These are phyloP conservation scores for Amiota mariae DNA, from an alignment of 2,888 invertebrate genomes.

Conservation along the genomic window DNA sequence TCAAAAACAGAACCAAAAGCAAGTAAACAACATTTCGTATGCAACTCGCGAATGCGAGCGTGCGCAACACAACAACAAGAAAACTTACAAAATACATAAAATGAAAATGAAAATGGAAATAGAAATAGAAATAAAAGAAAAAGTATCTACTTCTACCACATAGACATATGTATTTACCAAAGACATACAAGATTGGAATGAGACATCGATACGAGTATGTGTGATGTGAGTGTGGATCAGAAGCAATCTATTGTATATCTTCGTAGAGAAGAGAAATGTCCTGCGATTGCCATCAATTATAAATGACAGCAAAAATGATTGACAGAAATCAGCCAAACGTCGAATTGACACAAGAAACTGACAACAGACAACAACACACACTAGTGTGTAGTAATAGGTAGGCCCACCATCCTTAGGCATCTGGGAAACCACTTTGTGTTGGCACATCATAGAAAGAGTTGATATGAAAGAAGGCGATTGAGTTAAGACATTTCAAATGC, in stretches of 20 bases:
- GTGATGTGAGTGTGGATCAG: too few relatives aligned
- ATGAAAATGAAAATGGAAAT: slow-evolving; percentile 16
- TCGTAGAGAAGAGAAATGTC: background rate
- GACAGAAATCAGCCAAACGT: slow-evolving; percentile 15
- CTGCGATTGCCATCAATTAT: background rate
- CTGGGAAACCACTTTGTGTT: background rate
- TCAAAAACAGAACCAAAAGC: too few relatives aligned
- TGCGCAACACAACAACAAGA: slow-evolving; percentile 40
- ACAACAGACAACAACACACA: slow-evolving; percentile 12
- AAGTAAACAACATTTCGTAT: slow-evolving; percentile 65
- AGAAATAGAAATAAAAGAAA: background rate
- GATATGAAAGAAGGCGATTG: background rate
- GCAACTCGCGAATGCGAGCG: slow-evolving; percentile 54
- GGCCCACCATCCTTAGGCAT: background rate
- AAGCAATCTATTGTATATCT: slow-evolving; percentile 5
- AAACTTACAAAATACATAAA: slow-evolving; percentile 35
- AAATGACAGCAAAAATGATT: slow-evolving; percentile 9
- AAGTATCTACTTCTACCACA: too few relatives aligned
- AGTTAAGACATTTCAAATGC: background rate
- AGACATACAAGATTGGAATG: too few relatives aligned
- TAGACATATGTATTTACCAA: too few relatives aligned
- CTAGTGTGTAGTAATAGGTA: background rate
- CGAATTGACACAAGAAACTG: background rate
- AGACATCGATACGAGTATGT: too few relatives aligned
- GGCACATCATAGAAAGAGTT: background rate